Percentiles rank a stretch among this genome's conserved stretches.
phyloP scores from a whole-genome alignment of 2,797 vertebrate species.

The Mallotus villosus region DNA sequence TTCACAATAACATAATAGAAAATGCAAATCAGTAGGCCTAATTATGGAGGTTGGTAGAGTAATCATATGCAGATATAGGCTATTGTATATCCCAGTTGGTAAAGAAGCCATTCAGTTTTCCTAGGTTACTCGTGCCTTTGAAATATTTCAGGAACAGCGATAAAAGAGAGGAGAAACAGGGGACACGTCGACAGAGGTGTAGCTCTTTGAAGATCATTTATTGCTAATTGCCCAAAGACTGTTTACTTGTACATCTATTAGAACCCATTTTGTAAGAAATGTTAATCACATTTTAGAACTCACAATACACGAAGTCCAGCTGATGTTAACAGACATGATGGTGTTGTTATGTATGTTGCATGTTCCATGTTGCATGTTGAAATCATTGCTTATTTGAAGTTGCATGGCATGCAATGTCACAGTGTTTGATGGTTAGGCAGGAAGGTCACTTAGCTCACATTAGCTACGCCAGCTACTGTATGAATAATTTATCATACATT shows the following conservation, averaged over 20 bases:
- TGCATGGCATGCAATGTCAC: conserved; percentile 33
- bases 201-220: conserved; percentile 33
- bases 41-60: background rate
- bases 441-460: conserved; percentile 77
- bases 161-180: conserved; percentile 29
- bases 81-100: conserved; percentile 13
- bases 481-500: conserved; percentile 71
- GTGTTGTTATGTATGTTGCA: background rate
- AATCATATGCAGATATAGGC: background rate
- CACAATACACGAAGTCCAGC: background rate
- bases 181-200: conserved; percentile 17
- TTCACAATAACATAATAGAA: no score
- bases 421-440: conserved; percentile 45
- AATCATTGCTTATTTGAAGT: conserved; percentile 21
- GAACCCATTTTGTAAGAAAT: background rate
- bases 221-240: conserved; percentile 20
- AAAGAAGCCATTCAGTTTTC: conserved; percentile 16
- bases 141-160: conserved; percentile 32
- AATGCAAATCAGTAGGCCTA: no score
- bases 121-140: conserved; percentile 25
- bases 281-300: background rate
- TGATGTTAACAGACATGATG: background rate
- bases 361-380: conserved; percentile 6
- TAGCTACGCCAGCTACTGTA: conserved; percentile 63
- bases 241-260: conserved; percentile 27